Evolutionary conservation across 1,140 invertebrate species (phyloP), one percentile per base, ranked within the genome.

Genomic region (Xylocopa sonorina): DNA sequence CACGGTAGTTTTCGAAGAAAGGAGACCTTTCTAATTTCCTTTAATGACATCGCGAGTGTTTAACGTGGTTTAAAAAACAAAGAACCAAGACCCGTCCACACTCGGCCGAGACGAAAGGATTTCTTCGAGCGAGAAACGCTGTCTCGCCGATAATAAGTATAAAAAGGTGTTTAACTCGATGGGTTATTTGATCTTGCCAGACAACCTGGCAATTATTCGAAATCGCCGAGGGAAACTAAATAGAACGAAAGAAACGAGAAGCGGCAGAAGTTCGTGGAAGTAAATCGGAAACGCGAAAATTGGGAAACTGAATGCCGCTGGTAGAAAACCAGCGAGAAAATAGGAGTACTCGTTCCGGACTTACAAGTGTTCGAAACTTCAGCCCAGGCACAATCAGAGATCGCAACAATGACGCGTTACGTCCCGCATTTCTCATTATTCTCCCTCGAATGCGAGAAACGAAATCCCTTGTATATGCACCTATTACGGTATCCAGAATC

Each of bases 11-110:
- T 63, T 46, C 48, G 29, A 46, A 38, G 27, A 18, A 55, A 64
- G 57, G 76, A 63, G 67, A 81, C 71, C 75, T 80, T 83, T n/a
- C n/a, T 87, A 89, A 86, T 87, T 88, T 82, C 80, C 80, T 85
- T 85, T 82, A 84, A 87, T 66, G 74, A 84, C 68, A 78, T 67
- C 67, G 80, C 53, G 75, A 81, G 66, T 24, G 50, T 53, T 53
- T 16, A 21, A n/a, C n/a, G 73, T 66, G 69, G 46, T 66, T 80
- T 77, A 72, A 62, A 55, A 55, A 18, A 32, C 16, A 62, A 32
- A 27, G 57, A 73, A 53, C 38, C 62, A 24, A 73, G 71, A 38
- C 46, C 64, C 55, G 82, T 82, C 27, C 27, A 41, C 34, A n/a
- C 6, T 43, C 24, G 10, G 14, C 10, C 3, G 14, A 29, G 38